Evolutionary conservation across 2,888 invertebrate genomes (phyloP), one percentile per base, ranked within the genome.

Genomic region (Pycnomerus fuliginosus): DNA sequence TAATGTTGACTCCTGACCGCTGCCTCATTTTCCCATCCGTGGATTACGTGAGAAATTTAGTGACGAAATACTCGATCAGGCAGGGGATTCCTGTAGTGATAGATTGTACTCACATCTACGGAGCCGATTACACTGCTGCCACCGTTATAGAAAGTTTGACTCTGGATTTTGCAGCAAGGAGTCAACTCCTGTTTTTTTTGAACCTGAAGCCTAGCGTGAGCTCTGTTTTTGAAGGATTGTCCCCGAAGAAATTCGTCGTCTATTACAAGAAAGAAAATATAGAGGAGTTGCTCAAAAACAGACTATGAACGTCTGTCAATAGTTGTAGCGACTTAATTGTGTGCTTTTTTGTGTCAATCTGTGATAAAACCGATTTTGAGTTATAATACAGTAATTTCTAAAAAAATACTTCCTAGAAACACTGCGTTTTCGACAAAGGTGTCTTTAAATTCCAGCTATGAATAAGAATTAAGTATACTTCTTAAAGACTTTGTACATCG

Each of bases 1-100:
- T 90, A 44, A 85, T 89, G 82, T 78, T 91, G 52, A 90, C 89
- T 10, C 90, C 90, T 7, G 90, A 91, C 72, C 82, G 91, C 53
- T 90, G 90, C 68, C 78, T 93, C 24, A 90, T 91, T 68, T 93
- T 92, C 74, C 92, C 92, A 13, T 90, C 91, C 0, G 89, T 90
- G 48, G 90, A 91, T 71, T 90, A 92, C 74, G 89, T 92, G 50
- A 80, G 90, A 48, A 85, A 87, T 63, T 76, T 90, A 51, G 90
- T 93, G 27, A 88, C 84, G 39, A 91, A 92, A 71, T 85, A 84
- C 65, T 88, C 89, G 31, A 73, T 78, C 14, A 79, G 82, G 5
- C 78, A 80, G 61, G 80, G 77, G 56, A 72, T 84, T 45, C 89
- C 90, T 2, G 89, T 90, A 16, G 90, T 91, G 13, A 82, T 91